Conservation (phyloP, 1,140 invertebrate genomes). For the Zaprionus taronus region DNA sequence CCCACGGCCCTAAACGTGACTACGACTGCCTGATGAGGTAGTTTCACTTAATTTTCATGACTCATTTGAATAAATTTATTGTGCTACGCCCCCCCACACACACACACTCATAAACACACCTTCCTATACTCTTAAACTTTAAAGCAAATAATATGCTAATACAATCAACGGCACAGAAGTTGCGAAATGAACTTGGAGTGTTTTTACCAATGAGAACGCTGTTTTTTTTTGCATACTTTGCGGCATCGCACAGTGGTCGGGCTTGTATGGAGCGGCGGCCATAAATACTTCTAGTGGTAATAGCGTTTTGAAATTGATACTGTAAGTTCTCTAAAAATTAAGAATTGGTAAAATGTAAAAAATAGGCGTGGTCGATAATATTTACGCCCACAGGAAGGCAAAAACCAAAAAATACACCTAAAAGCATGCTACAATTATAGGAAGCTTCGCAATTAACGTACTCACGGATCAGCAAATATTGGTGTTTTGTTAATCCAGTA, state of each 20-base stretch:
- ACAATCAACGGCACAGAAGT: conserved; percentile 32
- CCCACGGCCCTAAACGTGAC: conserved; percentile 8
- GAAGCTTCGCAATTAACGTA: too few relatives aligned
- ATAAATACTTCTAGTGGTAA: too few relatives aligned
- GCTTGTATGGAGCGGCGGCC: too few relatives aligned
- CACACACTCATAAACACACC: neutral
- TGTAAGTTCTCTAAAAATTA: too few relatives aligned
- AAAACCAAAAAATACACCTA: too few relatives aligned
- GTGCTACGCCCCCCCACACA: conserved; percentile 31
- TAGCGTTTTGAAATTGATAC: too few relatives aligned
- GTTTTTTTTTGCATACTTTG: conserved; percentile 30
- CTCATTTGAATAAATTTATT: conserved; percentile 75
- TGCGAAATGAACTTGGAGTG: conserved; percentile 14
- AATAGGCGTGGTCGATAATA: too few relatives aligned
- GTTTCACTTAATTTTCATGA: conserved; percentile 69
- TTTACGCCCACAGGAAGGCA: too few relatives aligned
- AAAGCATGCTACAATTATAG: too few relatives aligned
- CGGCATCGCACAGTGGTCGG: neutral
- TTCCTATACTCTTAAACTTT: conserved; percentile 10
- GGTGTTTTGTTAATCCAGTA: too few relatives aligned
- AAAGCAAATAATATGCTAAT: conserved; percentile 50
- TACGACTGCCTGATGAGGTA: conserved; percentile 28
- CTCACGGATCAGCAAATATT: too few relatives aligned
- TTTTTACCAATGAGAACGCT: conserved; percentile 14
- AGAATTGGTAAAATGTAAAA: too few relatives aligned